Evolutionary conservation across 2,888 invertebrate species (phyloP).

Genomic region (Melanophora roralis): DNA sequence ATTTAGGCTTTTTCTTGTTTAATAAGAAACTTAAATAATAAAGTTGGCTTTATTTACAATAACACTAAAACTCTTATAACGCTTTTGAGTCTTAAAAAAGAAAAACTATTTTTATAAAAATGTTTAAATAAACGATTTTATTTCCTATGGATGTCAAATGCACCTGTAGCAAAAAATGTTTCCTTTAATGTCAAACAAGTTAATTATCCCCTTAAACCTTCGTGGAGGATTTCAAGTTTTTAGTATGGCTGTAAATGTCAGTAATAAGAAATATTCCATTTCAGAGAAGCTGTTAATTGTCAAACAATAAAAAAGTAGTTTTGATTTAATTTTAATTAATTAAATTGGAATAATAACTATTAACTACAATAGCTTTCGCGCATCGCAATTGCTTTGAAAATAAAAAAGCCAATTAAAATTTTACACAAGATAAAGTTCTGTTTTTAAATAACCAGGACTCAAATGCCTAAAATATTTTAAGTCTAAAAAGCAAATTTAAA

Average conservation of each 20-base stretch:
- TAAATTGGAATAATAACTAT: too few species aligned
- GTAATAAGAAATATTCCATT: neutral
- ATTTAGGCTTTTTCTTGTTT: neutral
- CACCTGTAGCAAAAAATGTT: slow-evolving; percentile 34
- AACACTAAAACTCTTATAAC: too few species aligned
- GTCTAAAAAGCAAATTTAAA: too few species aligned
- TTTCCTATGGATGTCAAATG: slow-evolving; percentile 25
- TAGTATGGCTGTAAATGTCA: too few species aligned
- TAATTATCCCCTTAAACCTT: neutral
- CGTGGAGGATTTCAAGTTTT: too few species aligned
- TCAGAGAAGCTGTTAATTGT: neutral
- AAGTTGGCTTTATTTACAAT: neutral
- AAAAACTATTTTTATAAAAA: too few species aligned
- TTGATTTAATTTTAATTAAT: neutral
- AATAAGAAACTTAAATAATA: neutral
- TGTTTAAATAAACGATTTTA: neutral
- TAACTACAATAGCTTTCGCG: too few species aligned
- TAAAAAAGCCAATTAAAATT: too few species aligned
- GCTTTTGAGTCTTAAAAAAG: neutral
- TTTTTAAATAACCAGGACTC: too few species aligned
- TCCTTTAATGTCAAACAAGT: neutral
- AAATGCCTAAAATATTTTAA: too few species aligned
- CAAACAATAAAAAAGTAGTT: neutral
- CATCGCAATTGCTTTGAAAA: too few species aligned
- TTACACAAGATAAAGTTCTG: too few species aligned